Evolutionary conservation across 1,140 invertebrate genomes (phyloP), one percentile per base, ranked within the genome.

Genomic region (Heliconius congener): DNA sequence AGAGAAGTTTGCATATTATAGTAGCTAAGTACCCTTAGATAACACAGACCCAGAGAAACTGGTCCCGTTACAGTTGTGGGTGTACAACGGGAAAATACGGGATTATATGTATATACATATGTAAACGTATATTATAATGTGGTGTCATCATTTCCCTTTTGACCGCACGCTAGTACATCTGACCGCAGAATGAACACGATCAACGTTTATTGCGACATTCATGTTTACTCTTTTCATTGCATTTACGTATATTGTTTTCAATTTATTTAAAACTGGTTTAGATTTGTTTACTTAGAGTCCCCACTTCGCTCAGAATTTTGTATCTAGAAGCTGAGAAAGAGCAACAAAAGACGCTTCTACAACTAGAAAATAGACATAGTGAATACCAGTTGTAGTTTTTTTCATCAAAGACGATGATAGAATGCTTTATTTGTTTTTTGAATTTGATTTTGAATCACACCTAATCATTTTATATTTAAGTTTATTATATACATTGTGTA

Each of bases 131-230:
- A 71, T 39, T 19, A 42, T 72, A 42, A 72, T 74, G 82, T 75
- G 79, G 70, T 73, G 52, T 37, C 74, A 70, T 71, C 60, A 76
- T 79, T 76, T 72, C 72, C 52, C 81, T 55, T 74, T 76, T 78
- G 76, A 82, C 80, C 82, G 74, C 79, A 72, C 66, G 77, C 66
- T 80, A 80, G 79, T 76, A 81, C 57, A 70, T 42, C 55, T 82
- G 74, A 85, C 84, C 80, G 74, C 84, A 80, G 37, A 52, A 75
- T 66, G 55, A 75, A 34, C 19, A n/a, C 46, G 46, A 71, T 55
- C 27, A 77, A 66, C 46, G 70, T 71, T 72, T 77, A 55, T 23
- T 77, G 55, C 71, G 71, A 72, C 71, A 72, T 72, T 72, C 18
- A 66, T 66, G 8, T 66, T 66, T 66, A 66, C 60, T 66, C 13